Percentiles rank a stretch among this genome's conserved stretches.
phyloP scores from a whole-genome alignment of 2,888 invertebrate genomes.

The Apodemia zela region DNA sequence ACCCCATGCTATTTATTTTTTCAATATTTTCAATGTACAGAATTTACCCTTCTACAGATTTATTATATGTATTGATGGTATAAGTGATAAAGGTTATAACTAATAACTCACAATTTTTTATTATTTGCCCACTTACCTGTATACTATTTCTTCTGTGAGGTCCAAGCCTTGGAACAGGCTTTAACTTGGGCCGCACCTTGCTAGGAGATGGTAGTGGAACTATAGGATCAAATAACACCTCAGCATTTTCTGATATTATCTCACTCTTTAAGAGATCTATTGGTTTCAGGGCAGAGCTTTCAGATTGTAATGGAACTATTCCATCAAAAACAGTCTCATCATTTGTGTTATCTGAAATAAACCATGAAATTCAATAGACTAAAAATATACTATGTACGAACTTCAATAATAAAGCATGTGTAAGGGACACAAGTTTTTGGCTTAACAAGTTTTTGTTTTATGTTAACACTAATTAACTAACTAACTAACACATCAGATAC shows the following conservation, averaged over 20 bases:
- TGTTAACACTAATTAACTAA: too few species aligned
- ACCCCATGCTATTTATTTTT: too few species aligned
- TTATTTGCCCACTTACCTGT: constrained; percentile 51
- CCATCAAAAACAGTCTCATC: constrained; percentile 55
- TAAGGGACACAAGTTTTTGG: too few species aligned
- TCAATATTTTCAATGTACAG: too few species aligned
- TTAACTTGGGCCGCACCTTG: constrained; percentile 84
- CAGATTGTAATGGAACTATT: constrained; percentile 58
- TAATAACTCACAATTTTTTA: background rate
- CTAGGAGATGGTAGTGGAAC: constrained; percentile 78
- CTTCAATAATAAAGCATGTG: too few species aligned
- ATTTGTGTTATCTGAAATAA: constrained; percentile 48
- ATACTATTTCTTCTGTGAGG: constrained; percentile 84
- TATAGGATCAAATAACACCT: constrained; percentile 72
- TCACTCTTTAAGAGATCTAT: constrained; percentile 63
- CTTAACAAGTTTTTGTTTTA: too few species aligned
- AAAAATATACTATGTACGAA: too few species aligned
- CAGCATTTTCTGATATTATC: constrained; percentile 68
- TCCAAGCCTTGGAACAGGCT: constrained; percentile 83
- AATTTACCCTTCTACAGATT: too few species aligned
- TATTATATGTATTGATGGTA: too few species aligned
- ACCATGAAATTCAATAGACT: too few species aligned
- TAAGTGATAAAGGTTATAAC: background rate
- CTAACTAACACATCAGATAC: too few species aligned
- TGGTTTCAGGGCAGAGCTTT: constrained; percentile 50